Base-by-base conservation (phyloP, 2,797 vertebrate species). In the Micromesistius poutassou region DNA sequence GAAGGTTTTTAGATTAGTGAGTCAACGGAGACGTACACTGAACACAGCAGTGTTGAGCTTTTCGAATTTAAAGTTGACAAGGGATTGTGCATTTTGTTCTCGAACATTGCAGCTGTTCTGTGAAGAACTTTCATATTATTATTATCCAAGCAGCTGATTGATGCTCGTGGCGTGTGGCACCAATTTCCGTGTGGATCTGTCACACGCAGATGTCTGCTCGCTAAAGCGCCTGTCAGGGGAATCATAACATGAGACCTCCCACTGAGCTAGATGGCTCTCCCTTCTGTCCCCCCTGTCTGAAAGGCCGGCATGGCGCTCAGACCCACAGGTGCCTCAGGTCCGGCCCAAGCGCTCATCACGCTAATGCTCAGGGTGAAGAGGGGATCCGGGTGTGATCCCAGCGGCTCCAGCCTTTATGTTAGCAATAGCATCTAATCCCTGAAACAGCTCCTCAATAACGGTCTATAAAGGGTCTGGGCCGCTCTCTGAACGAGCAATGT, bases 181-280 rank as follows among this genome's bases (percentile, higher is more conserved):
- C 72, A 36, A 74, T 78, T 76, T 78, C 71, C 68, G 22, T 78
- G 28, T 9, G 31, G 36, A 13, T 77, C 78, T 74, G 16, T 76
- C 10, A 46, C 75, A 77, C 42, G 62, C 22, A 77, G 68, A 55
- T 74, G 50, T 16, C 73, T 46, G 71, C 75, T 31, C 76, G 30
- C 66, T 71, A 35, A 78, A 80, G 73, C 62, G 71, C 70, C 25
- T 81, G 72, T 79, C 76, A 50, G 33, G 76, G 55, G 71, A 77
- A 76, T 4, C 71, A 79, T 62, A 72, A 42, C 30, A 80, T 66
- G 70, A 71, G 77, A 70, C 71, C 50, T 79, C 0, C 6, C 14
- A 33, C 30, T 31, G 62, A 2, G 62, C 62, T 66, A 25, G 3
- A 10, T 28, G 62, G 62, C 28, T 66, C 25, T 66, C 62, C 25